Base-by-base conservation (phyloP, 1,140 invertebrate genomes). In the Scaptodrosophila lebanonensis region DNA sequence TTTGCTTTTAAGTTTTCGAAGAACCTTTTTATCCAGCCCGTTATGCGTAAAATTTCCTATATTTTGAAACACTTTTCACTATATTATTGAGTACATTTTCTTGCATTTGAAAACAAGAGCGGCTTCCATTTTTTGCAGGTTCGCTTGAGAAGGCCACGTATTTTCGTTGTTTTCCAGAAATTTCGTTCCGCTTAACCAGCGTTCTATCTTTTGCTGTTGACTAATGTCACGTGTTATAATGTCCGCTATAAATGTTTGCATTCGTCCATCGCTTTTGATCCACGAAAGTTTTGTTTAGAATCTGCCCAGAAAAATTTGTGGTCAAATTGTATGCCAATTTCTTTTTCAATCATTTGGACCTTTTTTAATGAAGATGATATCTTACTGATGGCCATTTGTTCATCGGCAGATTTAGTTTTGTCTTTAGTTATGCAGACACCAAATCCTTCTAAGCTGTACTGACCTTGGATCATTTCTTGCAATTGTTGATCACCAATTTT, bases 271-370 rank as follows among this genome's bases (percentile, higher is more conserved):
- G 2, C 47, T 50, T 27, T 54, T 36, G 0, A 88, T 66, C 87
- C 87, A 88, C 3, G 22, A 12, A 0, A 88, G 29, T 3, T 83
- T 79, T 0, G 69, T 2, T 32, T 59, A 0, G 85, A 87, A 61
- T 88, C 87, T 0, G 67, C 66, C 86, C 87, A 88, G 12, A 67
- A 62, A 6, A 3, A 13, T 22, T 16, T 13, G 2, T 18, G 15
- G 13, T 18, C 3, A 5, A 42, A 5, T 5, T 36, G n/a, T 4
- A 36, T 36, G 3, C 11, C 4, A 3, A 36, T 4, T 36, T 36
- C 33, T n/a, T n/a, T 11, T 36, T 36, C 4, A 36, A 36, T n/a
- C 33, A 36, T n/a, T n/a, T n/a, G n/a, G n/a, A n/a, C n/a, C n/a
- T n/a, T n/a, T n/a, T n/a, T n/a, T n/a, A n/a, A n/a, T n/a, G n/a